phyloP scores from a whole-genome alignment of 2,797 vertebrate genomes.

The Leptodactylus fallax region DNA sequence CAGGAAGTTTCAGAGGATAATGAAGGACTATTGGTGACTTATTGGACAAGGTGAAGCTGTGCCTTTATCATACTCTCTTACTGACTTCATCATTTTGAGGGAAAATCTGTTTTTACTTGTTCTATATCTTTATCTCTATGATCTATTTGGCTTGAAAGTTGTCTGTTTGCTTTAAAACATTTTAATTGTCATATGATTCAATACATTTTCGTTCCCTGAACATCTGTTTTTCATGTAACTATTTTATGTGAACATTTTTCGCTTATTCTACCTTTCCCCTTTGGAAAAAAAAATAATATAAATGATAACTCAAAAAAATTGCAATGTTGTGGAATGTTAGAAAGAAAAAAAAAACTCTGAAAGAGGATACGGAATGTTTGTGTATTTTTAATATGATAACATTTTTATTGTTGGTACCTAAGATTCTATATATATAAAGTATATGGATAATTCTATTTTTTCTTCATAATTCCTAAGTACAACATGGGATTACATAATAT shows the following conservation, averaged over 20 bases:
- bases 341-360: background rate
- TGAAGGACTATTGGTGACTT: conserved; percentile 52
- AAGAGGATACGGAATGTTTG: background rate
- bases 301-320: conserved; percentile 1
- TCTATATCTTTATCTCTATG: conserved; percentile 6
- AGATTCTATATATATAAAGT: background rate
- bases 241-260: conserved; percentile 64
- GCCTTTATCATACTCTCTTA: conserved; percentile 1
- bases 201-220: conserved; percentile 71
- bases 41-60: conserved; percentile 80
- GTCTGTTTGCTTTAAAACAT: conserved; percentile 70
- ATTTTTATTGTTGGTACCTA: background rate
- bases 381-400: background rate
- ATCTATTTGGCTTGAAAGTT: conserved; percentile 67
- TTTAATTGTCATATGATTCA: conserved; percentile 71
- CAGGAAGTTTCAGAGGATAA: background rate
- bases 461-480: too few species aligned
- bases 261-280: conserved; percentile 40
- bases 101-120: conserved; percentile 55
- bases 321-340: background rate
- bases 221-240: conserved; percentile 69
- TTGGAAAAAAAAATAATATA: conserved; percentile 13
- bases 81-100: conserved; percentile 14
- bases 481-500: too few species aligned
- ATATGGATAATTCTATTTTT: background rate